Evolutionary conservation across 2,797 vertebrate species (phyloP), one percentile per base, ranked within the genome.

Genomic region (Neosilurus hyrtlii): DNA sequence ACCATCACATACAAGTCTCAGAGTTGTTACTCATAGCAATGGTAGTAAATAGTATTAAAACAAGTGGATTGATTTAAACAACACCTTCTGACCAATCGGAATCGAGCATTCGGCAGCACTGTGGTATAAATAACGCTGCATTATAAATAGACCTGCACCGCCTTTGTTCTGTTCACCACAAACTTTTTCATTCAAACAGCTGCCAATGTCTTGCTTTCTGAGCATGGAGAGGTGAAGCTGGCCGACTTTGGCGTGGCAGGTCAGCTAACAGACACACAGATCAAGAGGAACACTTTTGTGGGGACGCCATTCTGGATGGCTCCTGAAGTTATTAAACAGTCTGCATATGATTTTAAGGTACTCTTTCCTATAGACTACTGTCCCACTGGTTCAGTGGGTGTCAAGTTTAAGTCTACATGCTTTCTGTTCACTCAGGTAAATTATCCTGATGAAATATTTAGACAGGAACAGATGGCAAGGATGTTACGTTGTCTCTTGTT

Each of bases 301-400:
- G 96, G 96, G 22, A 96, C 96, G 18, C 96, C 96, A 0, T 96
- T 96, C 91, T 96, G 96, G 96, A 96, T 96, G 96, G 96, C 96
- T 0, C 96, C 96, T 0, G 96, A 96, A 88, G 96, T 96, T 88
- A 96, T 96, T 91, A 96, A 96, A 87, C 96, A 96, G 91, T 96
- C 96, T 1, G 95, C 95, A 63, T 96, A 96, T 4, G 96, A 96
- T 88, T 96, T 96, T 87, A 96, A 96, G 94, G 96, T 96, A 90
- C 89, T 92, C 62, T 70, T 56, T 78, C 14, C 4, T n/a, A 77
- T 15, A 1, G 57, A 49, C 54, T 59, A 20, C 57, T 20, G 57
- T 30, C 63, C 24, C 63, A 77, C 35, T 14, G 20, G 6, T 43
- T 35, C 62, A 51, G 59, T 49, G 74, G 57, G 84, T 86, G 24